Base-by-base conservation (phyloP, 1,140 invertebrate species). In the Temnothorax curvispinosus region DNA sequence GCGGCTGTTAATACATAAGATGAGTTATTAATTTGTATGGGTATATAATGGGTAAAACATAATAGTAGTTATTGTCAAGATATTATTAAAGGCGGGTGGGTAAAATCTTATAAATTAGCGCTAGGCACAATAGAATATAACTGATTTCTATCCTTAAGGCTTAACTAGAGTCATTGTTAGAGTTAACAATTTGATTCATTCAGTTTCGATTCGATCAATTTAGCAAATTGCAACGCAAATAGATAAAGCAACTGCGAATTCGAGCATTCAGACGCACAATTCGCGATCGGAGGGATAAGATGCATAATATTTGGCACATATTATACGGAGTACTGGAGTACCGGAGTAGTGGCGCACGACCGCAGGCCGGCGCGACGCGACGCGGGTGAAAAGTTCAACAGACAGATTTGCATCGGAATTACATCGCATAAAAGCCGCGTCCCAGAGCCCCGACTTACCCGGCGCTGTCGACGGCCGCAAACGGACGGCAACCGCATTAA, bases 401-500 rank as follows among this genome's bases (percentile, higher is more conserved):
- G 80, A 84, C 80, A 75, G 69, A 84, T 84, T 84, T 84, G 80
- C 80, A 84, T 84, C 32, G 54, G 80, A 84, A 84, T 84, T 84
- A 84, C 80, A 84, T 84, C 41, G 80, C 69, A 27, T 75, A 74
- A 84, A 50, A 84, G 80, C 41, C 80, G 80, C 80, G 69, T 27
- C 65, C 21, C 38, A 13, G 32, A 65, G 52, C 21, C 11, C 35
- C 13, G 18, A 2, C 52, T n/a, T 21, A 0, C 27, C 4, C 47
- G n/a, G 35, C n/a, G 64, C 35, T 8, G n/a, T n/a, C 50, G 50
- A 38, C 69, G 21, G 13, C 11, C 77, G 47, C 77, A 80, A 67
- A 56, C 80, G 65, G 52, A 27, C 38, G 38, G 35, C 64, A 67
- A 87, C 87, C 77, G 80, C 69, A 65, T 89, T 90, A 90, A 91